Evolutionary conservation across 2,113 vertebrate genomes (phyloP).

Genomic region (Mobula hypostoma): DNA sequence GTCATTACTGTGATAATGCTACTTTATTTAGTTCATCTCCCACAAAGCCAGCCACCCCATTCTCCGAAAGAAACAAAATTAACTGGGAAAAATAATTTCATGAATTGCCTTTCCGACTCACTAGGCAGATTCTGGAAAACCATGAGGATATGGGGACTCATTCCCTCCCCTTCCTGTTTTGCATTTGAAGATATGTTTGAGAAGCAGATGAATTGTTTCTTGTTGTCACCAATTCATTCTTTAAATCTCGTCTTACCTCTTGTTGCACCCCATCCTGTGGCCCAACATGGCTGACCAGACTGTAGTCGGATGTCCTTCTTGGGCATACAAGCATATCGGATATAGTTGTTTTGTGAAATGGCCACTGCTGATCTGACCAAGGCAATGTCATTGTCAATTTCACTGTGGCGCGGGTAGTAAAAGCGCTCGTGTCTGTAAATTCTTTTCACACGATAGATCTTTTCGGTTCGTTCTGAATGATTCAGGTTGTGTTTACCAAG

Average conservation of each 20-base stretch:
- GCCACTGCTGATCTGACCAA: constrained; percentile 58
- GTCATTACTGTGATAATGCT: not conserved
- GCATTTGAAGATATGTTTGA: not conserved
- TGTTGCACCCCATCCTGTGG: constrained; percentile 60
- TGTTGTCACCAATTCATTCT: not conserved
- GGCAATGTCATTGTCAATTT: constrained; percentile 61
- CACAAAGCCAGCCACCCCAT: not conserved
- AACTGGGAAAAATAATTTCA: not conserved
- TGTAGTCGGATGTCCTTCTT: constrained; percentile 53
- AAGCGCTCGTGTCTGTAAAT: constrained; percentile 64
- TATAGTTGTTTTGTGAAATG: constrained; percentile 52
- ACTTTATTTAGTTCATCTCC: not conserved
- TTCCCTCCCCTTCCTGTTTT: not conserved
- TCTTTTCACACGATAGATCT: constrained; percentile 51
- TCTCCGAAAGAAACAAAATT: not conserved
- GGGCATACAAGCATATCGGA: constrained; percentile 63
- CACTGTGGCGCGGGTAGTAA: constrained; percentile 55
- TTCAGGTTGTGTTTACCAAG: constrained; percentile 65
- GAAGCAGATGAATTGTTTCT: not conserved
- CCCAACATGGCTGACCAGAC: constrained; percentile 60
- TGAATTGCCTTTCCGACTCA: not conserved
- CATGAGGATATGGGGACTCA: not conserved
- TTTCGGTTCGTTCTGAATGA: constrained; percentile 53
- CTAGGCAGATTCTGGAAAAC: not conserved
- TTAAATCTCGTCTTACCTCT: constrained; percentile 44